These are phyloP conservation scores for Volucella inanis DNA, from an alignment of 2,888 invertebrate genomes.

Conservation along the genomic window DNA sequence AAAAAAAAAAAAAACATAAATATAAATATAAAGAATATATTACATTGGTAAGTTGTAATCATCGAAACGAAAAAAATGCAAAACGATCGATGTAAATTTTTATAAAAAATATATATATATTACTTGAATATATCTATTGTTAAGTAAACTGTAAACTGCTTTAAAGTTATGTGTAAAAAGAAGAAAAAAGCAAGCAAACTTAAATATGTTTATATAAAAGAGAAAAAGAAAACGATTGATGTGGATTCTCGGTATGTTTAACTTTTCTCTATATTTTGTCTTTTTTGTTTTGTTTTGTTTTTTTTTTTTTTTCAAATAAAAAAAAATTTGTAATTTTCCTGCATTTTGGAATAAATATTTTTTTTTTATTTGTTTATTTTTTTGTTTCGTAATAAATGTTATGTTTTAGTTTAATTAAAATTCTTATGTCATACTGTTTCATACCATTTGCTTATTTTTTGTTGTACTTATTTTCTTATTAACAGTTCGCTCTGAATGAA, in stretches of 20 bases:
- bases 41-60: conserved; percentile 54
- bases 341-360: conserved; percentile 38
- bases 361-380: conserved; percentile 29
- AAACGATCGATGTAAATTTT: conserved; percentile 45
- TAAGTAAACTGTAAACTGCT: conserved; percentile 35
- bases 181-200: neutral
- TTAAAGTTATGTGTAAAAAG: conserved; percentile 26
- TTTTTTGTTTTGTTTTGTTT: conserved; percentile 36
- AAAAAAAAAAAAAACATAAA: conserved; percentile 31
- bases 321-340: conserved; percentile 31
- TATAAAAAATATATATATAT: conserved; percentile 14
- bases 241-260: conserved; percentile 53
- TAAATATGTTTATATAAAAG: conserved; percentile 1
- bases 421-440: conserved; percentile 43
- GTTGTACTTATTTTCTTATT: neutral
- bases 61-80: conserved; percentile 50
- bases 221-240: conserved; percentile 22
- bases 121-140: conserved; percentile 31
- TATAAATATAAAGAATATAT: conserved; percentile 2
- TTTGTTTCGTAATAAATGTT: conserved; percentile 30
- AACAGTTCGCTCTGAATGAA: conserved; percentile 17
- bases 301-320: conserved; percentile 19
- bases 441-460: conserved; percentile 8
- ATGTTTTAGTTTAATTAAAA: conserved; percentile 29
- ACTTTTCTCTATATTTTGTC: conserved; percentile 31